Base-by-base conservation (phyloP, 2,888 invertebrate genomes). In the Hirtodrosophila trivittata region DNA sequence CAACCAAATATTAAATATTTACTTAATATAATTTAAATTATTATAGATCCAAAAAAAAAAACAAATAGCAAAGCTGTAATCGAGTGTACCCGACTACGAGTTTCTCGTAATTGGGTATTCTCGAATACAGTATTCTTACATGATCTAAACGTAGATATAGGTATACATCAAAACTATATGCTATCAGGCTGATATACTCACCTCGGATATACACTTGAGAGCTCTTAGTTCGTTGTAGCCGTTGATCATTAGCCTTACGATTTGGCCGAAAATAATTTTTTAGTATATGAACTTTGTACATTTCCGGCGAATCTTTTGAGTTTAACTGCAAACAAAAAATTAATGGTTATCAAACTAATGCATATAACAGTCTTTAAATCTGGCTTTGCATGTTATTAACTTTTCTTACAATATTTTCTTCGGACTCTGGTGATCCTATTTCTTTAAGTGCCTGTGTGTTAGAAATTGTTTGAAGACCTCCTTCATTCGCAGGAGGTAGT, bases 241-340 rank as follows among this genome's bases (percentile, higher is more conserved):
- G 92, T 70, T 92, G 92, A 2, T 94, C 89, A 26, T 94, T 89
- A 78, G 94, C 62, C 93, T 51, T 72, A 92, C 9, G 94, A 93
- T 80, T 77, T 37, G 83, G 56, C 2, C 94, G 94, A 90, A 96
- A 95, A 88, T 96, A 96, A 76, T 92, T 94, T 42, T 93, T 93
- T 0, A 94, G 93, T 57, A 95, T 92, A 69, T 94, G 93, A 62
- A 94, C 93, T 58, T 92, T 92, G 52, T 92, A 92, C 3, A 41
- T 45, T 46, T 83, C 84, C 1, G 73, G 50, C 0, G 64, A 58
- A 14, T 57, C 43, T 8, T 35, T 51, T 6, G 8, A 3, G 13
- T 39, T 52, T 3, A 49, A 9, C 52, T 63, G 12, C n/a, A 41
- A 13, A 47, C 26, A 37, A 51, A 32, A 21, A 38, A 14, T n/a